Conservation (phyloP, 2,888 invertebrate genomes). For the Buathra laborator region DNA sequence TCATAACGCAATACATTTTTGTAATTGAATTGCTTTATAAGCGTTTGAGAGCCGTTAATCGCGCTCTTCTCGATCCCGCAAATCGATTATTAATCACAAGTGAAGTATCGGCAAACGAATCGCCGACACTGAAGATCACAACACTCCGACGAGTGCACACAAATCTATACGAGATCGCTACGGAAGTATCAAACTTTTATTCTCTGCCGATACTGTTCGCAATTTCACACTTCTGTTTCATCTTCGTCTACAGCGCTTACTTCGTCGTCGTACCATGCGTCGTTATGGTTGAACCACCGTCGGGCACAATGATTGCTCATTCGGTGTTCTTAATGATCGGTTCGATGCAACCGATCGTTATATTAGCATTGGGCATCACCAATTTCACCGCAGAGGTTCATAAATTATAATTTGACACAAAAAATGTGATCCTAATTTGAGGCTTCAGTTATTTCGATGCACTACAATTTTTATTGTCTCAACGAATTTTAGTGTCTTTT, state of each 20-base stretch:
- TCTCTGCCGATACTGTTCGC: conserved; percentile 56
- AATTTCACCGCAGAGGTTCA: conserved; percentile 61
- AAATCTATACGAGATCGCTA: conserved; percentile 61
- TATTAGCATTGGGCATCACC: conserved; percentile 59
- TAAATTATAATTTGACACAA: background rate
- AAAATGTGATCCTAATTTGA: background rate
- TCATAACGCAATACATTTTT: conserved; percentile 66
- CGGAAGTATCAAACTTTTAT: conserved; percentile 66
- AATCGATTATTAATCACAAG: background rate
- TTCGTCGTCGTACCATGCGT: conserved; percentile 49
- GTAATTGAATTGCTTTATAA: conserved; percentile 46
- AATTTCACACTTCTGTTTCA: background rate
- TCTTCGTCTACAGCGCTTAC: conserved; percentile 46
- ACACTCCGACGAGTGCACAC: conserved; percentile 53
- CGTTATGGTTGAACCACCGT: background rate
- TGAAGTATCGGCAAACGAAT: background rate
- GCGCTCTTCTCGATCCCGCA: background rate
- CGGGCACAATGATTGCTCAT: background rate
- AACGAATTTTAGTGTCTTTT: too few species aligned
- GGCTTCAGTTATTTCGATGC: too few species aligned
- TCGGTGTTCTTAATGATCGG: conserved; percentile 26
- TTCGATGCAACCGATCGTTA: conserved; percentile 42
- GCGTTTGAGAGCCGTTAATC: conserved; percentile 61
- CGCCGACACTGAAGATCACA: conserved; percentile 17
- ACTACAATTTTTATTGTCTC: too few species aligned